Base-by-base conservation (phyloP, 1,140 invertebrate genomes). In the Euura lappo region DNA sequence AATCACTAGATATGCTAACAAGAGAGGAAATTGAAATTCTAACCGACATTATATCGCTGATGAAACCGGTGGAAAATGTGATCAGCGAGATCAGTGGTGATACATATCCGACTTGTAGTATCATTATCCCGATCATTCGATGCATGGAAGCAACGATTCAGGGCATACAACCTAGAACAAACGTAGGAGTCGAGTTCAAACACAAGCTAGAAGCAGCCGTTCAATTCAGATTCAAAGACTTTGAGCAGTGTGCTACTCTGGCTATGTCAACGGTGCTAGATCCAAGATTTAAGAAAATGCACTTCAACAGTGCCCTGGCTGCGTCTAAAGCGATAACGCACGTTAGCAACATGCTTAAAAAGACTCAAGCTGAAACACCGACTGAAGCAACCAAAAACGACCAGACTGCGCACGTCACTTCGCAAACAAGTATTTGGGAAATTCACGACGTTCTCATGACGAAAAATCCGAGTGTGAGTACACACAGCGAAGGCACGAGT, bases 51-150 rank as follows among this genome's bases (percentile, higher is more conserved):
- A 65, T 84, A 64, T 43, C 70, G 10, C 11, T 88, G 6, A 72
- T 88, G 51, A 69, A 79, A 71, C 85, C 84, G 0, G 44, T 87
- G 2, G 82, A 87, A 80, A 79, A 80, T 71, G 85, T 81, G 6
- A 88, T 84, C 5, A 85, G 78, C 45, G 82, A 86, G 80, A 73
- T 88, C 2, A 84, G 81, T 6, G 83, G 80, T 1, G 82, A 87
- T 76, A 82, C 83, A 71, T 88, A 88, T 75, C 81, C 79, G 70
- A 80, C 85, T 42, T 81, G 76, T 13, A 83, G 83, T 69, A 86
- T 81, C 71, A 71, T 86, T 1, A 87, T 88, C 70, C 85, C 86
- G 44, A 78, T 87, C 66, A 74, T 87, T 5, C 80, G 79, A 60
- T 85, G 82, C 71, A 75, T 86, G 51, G 43, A 79, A 47, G 81